Base-by-base conservation (phyloP, 2,888 invertebrate genomes). In the Drosophila fulvimacula region DNA sequence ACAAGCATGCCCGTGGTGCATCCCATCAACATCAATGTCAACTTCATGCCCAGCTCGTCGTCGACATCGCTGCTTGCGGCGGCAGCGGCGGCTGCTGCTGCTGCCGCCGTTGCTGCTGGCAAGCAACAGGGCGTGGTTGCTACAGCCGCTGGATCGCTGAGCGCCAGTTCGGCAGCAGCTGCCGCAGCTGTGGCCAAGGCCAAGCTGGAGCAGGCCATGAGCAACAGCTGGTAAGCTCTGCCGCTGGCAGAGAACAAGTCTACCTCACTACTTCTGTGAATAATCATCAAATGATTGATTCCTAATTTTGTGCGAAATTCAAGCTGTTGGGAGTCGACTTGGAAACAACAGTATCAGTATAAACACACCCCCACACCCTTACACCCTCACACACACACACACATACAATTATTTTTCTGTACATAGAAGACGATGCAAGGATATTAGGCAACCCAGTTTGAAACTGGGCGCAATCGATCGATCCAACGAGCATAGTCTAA, bases 1-100 rank as follows among this genome's bases (percentile, higher is more conserved):
- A 93, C 93, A 27, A 93, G 93, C 27, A 93, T 93, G 78, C 93
- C 94, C 24, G 93, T 94, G 38, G 94, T 97, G 36, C 97, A 97
- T 93, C 97, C 97, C 4, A 96, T 98, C 79, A 97, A 97, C 65
- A 97, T 98, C 69, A 96, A 96, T 91, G 97, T 97, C n/a, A 96
- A 96, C 93, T 97, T 96, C 57, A 88, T 91, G 85, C 84, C 90
- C 59, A 79, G 85, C 64, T 73, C 86, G 1, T 70, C 91, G 19
- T 81, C 91, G n/a, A 79, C 90, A 0, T 81, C 90, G 0, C 69
- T 91, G 44, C 51, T 90, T 19, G 90, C 90, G 11, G 90, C 91
- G 4, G 84, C 91, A 24, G 86, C 91, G 4, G 88, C 90, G 5
- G 90, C 90, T 5, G 91, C 82, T 55, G 52, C 38, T n/a, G 90